These are phyloP conservation scores for Prunella himalayana DNA, from an alignment of 2,113 vertebrate genomes.

Conservation along the genomic window DNA sequence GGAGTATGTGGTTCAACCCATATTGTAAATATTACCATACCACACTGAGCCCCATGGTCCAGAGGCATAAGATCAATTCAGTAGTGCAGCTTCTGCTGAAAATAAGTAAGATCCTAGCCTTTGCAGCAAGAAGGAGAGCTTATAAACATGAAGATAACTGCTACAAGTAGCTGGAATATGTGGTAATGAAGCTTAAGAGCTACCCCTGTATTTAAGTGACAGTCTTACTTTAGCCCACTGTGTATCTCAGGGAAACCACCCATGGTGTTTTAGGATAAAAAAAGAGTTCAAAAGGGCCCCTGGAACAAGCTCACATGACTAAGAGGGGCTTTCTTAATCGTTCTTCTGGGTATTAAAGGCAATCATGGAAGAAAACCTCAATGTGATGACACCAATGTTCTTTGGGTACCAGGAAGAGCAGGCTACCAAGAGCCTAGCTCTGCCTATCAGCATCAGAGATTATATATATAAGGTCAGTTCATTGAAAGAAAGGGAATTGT, in stretches of 20 bases:
- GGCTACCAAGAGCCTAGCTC: neutral
- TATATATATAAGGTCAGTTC: neutral
- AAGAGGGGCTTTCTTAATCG: neutral
- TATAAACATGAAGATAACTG: neutral
- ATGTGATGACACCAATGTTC: neutral
- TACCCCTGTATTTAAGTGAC: neutral
- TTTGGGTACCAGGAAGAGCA: neutral
- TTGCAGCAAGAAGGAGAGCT: neutral
- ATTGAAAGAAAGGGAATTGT: neutral
- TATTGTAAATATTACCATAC: neutral
- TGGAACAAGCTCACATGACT: rapidly evolving
- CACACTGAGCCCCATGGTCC: neutral
- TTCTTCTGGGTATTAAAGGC: neutral
- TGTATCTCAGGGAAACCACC: neutral
- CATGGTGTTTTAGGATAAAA: neutral
- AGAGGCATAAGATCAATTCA: neutral
- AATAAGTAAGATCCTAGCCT: neutral
- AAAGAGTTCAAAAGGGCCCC: neutral
- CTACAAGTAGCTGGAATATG: neutral
- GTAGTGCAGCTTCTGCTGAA: neutral
- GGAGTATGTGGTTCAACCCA: neutral
- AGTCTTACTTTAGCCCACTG: neutral
- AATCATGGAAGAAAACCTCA: neutral
- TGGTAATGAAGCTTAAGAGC: neutral
- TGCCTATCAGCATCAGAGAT: neutral